These are phyloP conservation scores for Andrena fulva DNA, from an alignment of 2,888 invertebrate genomes.

Conservation along the genomic window DNA sequence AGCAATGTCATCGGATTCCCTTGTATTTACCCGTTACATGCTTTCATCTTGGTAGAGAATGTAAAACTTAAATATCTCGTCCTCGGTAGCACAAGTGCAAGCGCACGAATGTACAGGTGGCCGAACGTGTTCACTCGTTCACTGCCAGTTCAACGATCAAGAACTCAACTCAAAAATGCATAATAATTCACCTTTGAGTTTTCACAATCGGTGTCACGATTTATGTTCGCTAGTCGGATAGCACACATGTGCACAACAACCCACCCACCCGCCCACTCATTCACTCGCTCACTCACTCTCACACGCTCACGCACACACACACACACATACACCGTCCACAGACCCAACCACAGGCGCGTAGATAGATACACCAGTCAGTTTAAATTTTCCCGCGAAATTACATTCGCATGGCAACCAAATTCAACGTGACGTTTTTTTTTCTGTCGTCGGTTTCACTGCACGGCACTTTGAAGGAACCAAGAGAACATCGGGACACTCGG, in stretches of 20 bases:
- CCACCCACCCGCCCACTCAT: too few species aligned
- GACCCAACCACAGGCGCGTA: neutral
- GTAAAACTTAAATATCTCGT: neutral
- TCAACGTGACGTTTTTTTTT: slow-evolving; percentile 12
- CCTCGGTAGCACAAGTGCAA: neutral
- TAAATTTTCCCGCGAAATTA: neutral
- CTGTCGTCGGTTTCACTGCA: neutral
- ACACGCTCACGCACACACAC: neutral
- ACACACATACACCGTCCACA: neutral
- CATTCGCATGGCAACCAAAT: neutral
- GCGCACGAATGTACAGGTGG: neutral
- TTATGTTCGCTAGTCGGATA: neutral
- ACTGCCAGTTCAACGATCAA: neutral
- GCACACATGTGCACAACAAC: neutral
- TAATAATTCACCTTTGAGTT: neutral
- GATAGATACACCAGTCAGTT: neutral
- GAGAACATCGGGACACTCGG: slow-evolving; percentile 75
- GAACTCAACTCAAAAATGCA: neutral
- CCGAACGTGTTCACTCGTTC: neutral
- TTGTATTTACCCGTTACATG: neutral
- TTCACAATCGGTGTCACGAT: neutral
- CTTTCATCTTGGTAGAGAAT: neutral
- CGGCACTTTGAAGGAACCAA: slow-evolving; percentile 59
- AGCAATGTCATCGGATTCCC: neutral
- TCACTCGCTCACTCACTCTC: too few species aligned